Base-by-base conservation (phyloP, 2,888 invertebrate genomes). In the Mechanitis messenoides region DNA sequence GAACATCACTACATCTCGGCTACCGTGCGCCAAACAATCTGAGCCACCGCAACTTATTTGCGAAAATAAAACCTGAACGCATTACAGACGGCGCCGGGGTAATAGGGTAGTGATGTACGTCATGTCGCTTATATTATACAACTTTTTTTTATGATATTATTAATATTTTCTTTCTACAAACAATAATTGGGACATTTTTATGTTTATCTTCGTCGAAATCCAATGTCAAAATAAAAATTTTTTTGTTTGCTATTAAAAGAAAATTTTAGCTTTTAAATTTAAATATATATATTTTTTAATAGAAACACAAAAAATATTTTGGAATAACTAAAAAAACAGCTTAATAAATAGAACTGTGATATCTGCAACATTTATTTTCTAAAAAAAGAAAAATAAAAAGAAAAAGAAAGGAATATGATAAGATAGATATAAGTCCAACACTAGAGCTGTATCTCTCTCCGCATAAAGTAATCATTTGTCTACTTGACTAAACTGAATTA, bases 401-500 rank as follows among this genome's bases (percentile, higher is more conserved):
- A 35, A 5, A 35, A 35, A 35, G 2, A 3, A 3, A 35, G 4
- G 35, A 47, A 47, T 47, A 31, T 31, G 9, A 50, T 31, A 9
- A 50, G 7, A 70, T 47, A 57, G 61, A 66, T 61, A 65, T 67
- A 46, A 9, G 3, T 12, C 56, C 76, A 74, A 70, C 80, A 69
- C 80, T 83, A 78, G 38, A 47, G 31, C 56, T 61, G 58, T 55
- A 66, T 68, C 69, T 67, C 67, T 74, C 80, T 81, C 81, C 76
- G 78, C 81, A 77, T 79, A 81, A 81, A 82, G 86, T 85, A 85
- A 88, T 87, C 87, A 88, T 87, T 87, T 85, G 87, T 86, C 87
- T 89, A 89, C 87, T 89, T 88, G 84, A 83, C 86, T 89, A 89
- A 89, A 87, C 87, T 88, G 84, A 88, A 87, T 88, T 87, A 87